Evolutionary conservation across 1,140 invertebrate species (phyloP), one percentile per base, ranked within the genome.

Genomic region (Asbolus verrucosus): DNA sequence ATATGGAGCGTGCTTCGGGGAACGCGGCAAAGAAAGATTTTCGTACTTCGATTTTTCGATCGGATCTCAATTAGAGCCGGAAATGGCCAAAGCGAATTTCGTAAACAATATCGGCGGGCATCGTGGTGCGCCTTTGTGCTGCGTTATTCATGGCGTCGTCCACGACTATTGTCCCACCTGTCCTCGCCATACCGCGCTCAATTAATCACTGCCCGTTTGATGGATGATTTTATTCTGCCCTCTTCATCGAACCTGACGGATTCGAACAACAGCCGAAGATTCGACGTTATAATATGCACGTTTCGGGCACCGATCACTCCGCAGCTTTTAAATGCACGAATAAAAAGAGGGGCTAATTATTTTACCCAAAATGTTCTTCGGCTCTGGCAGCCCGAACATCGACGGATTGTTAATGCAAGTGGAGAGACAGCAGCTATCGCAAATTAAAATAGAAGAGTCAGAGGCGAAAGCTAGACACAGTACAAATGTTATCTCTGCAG

Each of bases 151-250:
- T 75, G 69, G 71, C 72, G 68, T 71, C 67, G 70, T 70, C 75
- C 73, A 70, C 68, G 70, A 63, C 69, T 73, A 77, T 77, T 77
- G 75, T 77, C 75, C 74, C 65, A 77, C 75, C 75, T 77, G 75
- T 77, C 75, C 72, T 65, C 67, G 67, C 41, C 75, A 77, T 67
- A 69, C 73, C 60, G 67, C 65, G 67, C 61, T 67, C 75, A 72
- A 77, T 77, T 77, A 75, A 77, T 77, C 74, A 73, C 75, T 75
- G 73, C 71, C 71, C 66, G 70, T 62, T 75, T 75, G 74, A 75
- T 75, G 73, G 75, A 74, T 73, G 75, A 77, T 75, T 75, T 77
- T 77, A 75, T 77, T 77, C 71, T 62, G 66, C 70, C 73, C 75
- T 75, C 75, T 75, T 73, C 74, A 77, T 69, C 72, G 70, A 62